These are phyloP conservation scores for Forbesichthys papilliferus DNA, from an alignment of 2,113 vertebrate species.

Conservation along the genomic window DNA sequence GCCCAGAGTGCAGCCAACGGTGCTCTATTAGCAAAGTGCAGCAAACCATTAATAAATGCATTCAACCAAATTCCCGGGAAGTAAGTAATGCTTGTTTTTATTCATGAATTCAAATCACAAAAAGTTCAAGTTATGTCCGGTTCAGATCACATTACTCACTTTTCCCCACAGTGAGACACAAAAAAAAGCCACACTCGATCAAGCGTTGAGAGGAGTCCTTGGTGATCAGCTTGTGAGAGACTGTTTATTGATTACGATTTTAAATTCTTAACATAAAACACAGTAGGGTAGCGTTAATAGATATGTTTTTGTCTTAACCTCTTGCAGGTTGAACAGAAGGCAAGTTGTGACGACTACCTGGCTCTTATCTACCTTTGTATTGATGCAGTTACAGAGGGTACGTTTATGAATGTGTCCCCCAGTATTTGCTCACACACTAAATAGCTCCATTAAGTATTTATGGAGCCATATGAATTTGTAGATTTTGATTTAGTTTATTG, in stretches of 20 bases:
- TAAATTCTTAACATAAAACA: not conserved
- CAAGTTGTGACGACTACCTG: slow-evolving; percentile 88
- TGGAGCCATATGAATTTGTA: too few species aligned
- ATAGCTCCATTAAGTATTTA: not conserved
- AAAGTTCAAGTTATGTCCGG: not conserved
- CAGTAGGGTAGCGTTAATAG: not conserved
- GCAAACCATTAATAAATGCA: slow-evolving; percentile 81
- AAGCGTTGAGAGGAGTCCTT: slow-evolving; percentile 89
- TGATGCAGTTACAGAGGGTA: slow-evolving; percentile 91
- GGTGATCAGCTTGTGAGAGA: slow-evolving; percentile 93
- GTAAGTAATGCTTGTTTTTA: slow-evolving; percentile 70
- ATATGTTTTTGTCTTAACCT: not conserved
- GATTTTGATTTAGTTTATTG: too few species aligned
- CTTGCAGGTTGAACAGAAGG: slow-evolving; percentile 82
- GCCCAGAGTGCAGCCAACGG: slow-evolving; percentile 84
- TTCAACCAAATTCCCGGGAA: slow-evolving; percentile 91
- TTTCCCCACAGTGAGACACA: slow-evolving; percentile 87
- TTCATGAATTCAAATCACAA: not conserved
- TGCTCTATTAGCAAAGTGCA: slow-evolving; percentile 81
- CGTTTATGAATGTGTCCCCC: not conserved
- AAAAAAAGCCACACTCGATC: slow-evolving; percentile 94
- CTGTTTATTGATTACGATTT: not conserved
- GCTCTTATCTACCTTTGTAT: slow-evolving; percentile 95
- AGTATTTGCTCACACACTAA: not conserved
- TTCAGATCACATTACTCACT: not conserved